Evolutionary conservation across 1,140 invertebrate species (phyloP).

Genomic region (Euborellia annulipes): DNA sequence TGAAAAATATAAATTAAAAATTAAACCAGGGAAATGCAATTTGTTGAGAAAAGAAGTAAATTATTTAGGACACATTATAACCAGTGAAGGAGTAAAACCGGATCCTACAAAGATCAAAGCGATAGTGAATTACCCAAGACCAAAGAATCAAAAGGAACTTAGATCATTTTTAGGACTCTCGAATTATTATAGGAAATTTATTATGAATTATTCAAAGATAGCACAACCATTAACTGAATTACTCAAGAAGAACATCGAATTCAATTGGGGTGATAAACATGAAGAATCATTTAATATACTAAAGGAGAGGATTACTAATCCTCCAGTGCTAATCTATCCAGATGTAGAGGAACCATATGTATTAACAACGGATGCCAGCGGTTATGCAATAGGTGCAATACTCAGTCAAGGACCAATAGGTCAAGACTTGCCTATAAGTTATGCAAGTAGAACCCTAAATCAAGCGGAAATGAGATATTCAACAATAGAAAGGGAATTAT

Average conservation of each 20-base stretch:
- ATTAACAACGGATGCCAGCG: conserved; percentile 38
- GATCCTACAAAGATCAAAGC: conserved; percentile 13
- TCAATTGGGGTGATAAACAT: conserved; percentile 21
- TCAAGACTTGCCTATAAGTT: conserved; percentile 21
- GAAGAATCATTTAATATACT: conserved; percentile 15
- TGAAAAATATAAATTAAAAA: conserved; percentile 21
- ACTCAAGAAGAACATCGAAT: conserved; percentile 15
- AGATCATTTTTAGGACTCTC: conserved; percentile 17
- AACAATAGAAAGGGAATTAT: conserved; percentile 24
- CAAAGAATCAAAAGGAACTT: conserved; percentile 13
- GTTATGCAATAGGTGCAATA: conserved; percentile 29
- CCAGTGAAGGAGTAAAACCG: conserved; percentile 12
- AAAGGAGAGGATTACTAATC: conserved; percentile 10
- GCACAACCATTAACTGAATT: conserved; percentile 16
- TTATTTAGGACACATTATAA: conserved; percentile 18
- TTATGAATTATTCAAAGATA: conserved; percentile 15
- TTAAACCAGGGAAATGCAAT: conserved; percentile 27
- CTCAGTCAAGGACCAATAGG: conserved; percentile 20
- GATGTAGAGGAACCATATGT: conserved; percentile 27
- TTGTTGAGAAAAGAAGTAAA: conserved; percentile 18
- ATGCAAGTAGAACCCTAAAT: conserved; percentile 16
- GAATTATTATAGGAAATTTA: conserved; percentile 25
- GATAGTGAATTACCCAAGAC: conserved; percentile 12
- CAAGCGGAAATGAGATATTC: conserved; percentile 12
- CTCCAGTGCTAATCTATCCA: conserved; percentile 25